Conservation (phyloP, 2,113 vertebrate genomes). For the Oophaga pumilio region DNA sequence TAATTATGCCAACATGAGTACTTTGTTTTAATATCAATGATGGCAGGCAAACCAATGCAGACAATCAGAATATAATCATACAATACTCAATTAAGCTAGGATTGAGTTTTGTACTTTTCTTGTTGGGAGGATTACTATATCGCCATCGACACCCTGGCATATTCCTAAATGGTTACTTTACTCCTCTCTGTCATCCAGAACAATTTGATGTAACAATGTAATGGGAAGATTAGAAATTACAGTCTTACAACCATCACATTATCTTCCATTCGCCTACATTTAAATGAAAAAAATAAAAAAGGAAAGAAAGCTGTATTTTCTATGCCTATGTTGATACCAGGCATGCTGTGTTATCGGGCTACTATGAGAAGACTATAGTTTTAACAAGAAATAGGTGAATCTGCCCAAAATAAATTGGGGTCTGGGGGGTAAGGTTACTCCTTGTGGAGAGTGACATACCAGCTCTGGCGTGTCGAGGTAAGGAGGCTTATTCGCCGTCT, state of each 20-base stretch:
- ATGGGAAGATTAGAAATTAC: slow-evolving; percentile 35
- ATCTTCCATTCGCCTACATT: neutral
- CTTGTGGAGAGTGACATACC: too few relatives aligned
- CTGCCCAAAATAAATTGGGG: neutral
- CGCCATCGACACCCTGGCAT: neutral
- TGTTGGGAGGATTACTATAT: neutral
- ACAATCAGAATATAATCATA: neutral
- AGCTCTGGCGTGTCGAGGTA: too few relatives aligned
- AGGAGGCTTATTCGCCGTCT: too few relatives aligned
- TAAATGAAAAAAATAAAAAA: neutral
- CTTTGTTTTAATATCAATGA: neutral
- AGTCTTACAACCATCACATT: slow-evolving; percentile 23
- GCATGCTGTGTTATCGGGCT: neutral
- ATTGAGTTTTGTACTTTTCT: neutral
- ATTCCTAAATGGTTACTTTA: slow-evolving; percentile 16
- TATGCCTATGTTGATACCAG: neutral
- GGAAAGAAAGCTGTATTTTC: slow-evolving; percentile 10
- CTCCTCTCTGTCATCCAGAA: neutral
- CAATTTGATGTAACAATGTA: slow-evolving; percentile 28
- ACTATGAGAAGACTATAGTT: neutral
- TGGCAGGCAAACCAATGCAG: neutral
- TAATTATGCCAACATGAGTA: slow-evolving; percentile 25
- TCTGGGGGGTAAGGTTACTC: too few relatives aligned
- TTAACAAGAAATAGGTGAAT: slow-evolving; percentile 7
- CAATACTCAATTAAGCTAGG: neutral